Evolutionary conservation across 1,140 invertebrate species (phyloP), one percentile per base, ranked within the genome.

Genomic region (Dolichoris vasculosae): DNA sequence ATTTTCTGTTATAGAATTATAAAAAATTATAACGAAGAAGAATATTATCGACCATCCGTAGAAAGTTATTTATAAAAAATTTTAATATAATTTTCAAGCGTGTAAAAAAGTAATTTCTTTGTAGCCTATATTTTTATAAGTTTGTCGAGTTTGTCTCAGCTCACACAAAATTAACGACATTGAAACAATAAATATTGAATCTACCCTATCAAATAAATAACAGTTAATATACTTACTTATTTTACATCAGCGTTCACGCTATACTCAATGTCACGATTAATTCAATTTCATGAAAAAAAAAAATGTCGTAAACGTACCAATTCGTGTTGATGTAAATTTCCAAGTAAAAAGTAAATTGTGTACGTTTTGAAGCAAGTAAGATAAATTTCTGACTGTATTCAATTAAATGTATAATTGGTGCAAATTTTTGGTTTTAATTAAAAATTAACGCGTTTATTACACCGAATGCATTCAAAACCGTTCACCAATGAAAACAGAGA

Each of bases 361-460:
- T 9, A 80, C 77, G 15, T 38, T 48, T 51, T 35, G 75, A 51
- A 85, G 83, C 78, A 78, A 76, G 55, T 51, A 20, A 83, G 59
- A 71, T 51, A 20, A 71, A 51, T 51, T 48, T 64, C 69, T 59
- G 32, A 63, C 17, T 23, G 40, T 23, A 69, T 69, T 51, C n/a
- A 51, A 81, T 48, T 51, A 81, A 32, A 2, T 3, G 79, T 32
- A 48, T 71, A 51, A 51, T 51, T 35, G 64, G 20, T 73, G 38
- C 32, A 38, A 73, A 73, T 26, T 69, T n/a, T 43, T 23, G 26
- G 69, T 73, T n/a, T 7, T 43, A 43, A 73, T 73, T 43, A 73
- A 73, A 73, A n/a, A 73, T 73, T 73, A 73, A 73, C 69, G 69
- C 69, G 6, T 8, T 43, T 73, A 43, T 43, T 43, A 43, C 26